phyloP scores from a whole-genome alignment of 2,797 vertebrate genomes.

The Champsocephalus esox region DNA sequence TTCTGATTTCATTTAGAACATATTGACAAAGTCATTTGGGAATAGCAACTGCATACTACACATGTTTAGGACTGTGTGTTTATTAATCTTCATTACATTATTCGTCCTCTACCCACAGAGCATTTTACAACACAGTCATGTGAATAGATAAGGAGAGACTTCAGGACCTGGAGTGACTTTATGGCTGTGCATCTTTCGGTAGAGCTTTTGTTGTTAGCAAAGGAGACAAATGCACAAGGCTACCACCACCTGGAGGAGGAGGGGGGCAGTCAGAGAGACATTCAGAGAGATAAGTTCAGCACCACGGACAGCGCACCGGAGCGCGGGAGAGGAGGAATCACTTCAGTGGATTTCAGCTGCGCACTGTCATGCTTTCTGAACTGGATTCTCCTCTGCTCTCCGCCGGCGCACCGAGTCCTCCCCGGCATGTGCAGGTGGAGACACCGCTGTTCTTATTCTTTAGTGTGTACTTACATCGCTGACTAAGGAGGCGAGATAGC shows the following conservation, averaged over 20 bases:
- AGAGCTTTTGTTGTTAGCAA: conserved; percentile 17
- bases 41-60: not conserved
- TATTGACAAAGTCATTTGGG: not conserved
- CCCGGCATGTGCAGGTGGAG: conserved; percentile 9
- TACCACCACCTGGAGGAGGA: conserved; percentile 60
- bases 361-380: conserved; percentile 51
- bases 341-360: conserved; percentile 43
- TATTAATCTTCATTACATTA: not conserved
- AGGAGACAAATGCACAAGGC: conserved; percentile 25
- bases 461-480: conserved; percentile 23
- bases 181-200: not conserved
- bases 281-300: conserved; percentile 69
- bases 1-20: too few species aligned
- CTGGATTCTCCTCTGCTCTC: not conserved
- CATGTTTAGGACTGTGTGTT: not conserved
- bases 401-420: not conserved
- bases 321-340: conserved; percentile 50
- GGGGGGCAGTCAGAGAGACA: conserved; percentile 67
- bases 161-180: not conserved
- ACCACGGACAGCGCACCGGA: conserved; percentile 63
- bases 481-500: conserved; percentile 32
- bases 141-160: not conserved
- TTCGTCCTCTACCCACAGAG: not conserved
- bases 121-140: not conserved
- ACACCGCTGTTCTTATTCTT: conserved; percentile 3